Evolutionary conservation across 2,888 invertebrate species (phyloP).

Genomic region (Phania funesta): DNA sequence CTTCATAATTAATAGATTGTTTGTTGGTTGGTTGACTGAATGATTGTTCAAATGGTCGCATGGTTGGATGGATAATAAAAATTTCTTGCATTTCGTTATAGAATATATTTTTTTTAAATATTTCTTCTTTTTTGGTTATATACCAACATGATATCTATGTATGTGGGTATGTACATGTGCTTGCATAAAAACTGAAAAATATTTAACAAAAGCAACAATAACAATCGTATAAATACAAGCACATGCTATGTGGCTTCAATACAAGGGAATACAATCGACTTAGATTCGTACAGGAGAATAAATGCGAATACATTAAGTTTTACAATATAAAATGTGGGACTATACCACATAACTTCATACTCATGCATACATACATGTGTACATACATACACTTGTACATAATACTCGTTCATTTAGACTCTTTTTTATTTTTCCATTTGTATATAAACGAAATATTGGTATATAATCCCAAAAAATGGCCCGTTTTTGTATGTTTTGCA

Average conservation of each 20-base stretch:
- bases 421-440: not conserved
- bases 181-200: not conserved
- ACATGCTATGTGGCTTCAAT: conserved; percentile 51
- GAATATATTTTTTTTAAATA: conserved; percentile 3
- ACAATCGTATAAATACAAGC: conserved; percentile 32
- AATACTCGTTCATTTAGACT: not conserved
- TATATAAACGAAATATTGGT: conserved; percentile 43
- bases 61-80: conserved; percentile 35
- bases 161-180: no score
- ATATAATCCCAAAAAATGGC: conserved; percentile 46
- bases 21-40: conserved; percentile 41
- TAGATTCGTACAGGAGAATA: conserved; percentile 16
- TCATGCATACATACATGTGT: not conserved
- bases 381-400: not conserved
- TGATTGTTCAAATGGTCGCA: conserved; percentile 38
- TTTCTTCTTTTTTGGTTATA: conserved; percentile 25
- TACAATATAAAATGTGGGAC: conserved; percentile 31
- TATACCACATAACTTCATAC: not conserved
- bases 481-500: conserved; percentile 37
- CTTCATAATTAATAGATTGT: conserved; percentile 37
- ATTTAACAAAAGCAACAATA: not conserved
- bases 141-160: no score
- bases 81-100: not conserved
- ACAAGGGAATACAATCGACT: conserved; percentile 9
- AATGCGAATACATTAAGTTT: conserved; percentile 42